A percentile compares a stretch with the other conserved stretches of the same genome.
These are phyloP conservation scores for Channallabes apus DNA, from an alignment of 2,797 vertebrate genomes.

Conservation along the genomic window DNA sequence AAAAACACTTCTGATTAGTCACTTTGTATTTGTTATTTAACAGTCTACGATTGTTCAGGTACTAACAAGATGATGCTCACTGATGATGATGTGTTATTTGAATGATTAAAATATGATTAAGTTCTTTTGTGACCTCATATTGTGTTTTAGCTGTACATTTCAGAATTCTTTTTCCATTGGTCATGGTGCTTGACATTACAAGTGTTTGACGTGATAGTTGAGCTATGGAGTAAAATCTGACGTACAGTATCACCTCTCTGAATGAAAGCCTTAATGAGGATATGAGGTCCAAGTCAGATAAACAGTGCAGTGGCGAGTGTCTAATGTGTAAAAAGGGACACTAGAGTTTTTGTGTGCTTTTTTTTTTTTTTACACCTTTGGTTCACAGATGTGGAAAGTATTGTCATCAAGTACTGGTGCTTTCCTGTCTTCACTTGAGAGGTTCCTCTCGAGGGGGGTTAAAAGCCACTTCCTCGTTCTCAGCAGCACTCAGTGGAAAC, in stretches of 20 bases:
- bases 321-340: too few relatives aligned
- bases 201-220: not conserved
- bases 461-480: slow-evolving; percentile 80
- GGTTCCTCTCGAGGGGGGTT: slow-evolving; percentile 83
- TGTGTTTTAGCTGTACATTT: not conserved
- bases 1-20: too few relatives aligned
- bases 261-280: not conserved
- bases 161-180: not conserved
- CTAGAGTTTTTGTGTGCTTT: not conserved
- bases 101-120: too few relatives aligned
- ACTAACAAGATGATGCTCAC: too few relatives aligned
- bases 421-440: slow-evolving; percentile 88
- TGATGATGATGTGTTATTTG: too few relatives aligned
- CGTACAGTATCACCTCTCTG: not conserved
- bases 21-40: too few relatives aligned
- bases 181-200: not conserved
- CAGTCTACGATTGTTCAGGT: too few relatives aligned
- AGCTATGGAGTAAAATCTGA: not conserved
- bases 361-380: slow-evolving; percentile 38
- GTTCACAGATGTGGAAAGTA: slow-evolving; percentile 79
- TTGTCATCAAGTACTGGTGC: slow-evolving; percentile 76
- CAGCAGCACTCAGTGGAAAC: slow-evolving; percentile 68
- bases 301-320: not conserved
- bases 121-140: not conserved
- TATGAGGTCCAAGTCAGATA: too few relatives aligned